Evolutionary conservation across 2,888 invertebrate species (phyloP).

Genomic region (Caenorhabditis japonica): DNA sequence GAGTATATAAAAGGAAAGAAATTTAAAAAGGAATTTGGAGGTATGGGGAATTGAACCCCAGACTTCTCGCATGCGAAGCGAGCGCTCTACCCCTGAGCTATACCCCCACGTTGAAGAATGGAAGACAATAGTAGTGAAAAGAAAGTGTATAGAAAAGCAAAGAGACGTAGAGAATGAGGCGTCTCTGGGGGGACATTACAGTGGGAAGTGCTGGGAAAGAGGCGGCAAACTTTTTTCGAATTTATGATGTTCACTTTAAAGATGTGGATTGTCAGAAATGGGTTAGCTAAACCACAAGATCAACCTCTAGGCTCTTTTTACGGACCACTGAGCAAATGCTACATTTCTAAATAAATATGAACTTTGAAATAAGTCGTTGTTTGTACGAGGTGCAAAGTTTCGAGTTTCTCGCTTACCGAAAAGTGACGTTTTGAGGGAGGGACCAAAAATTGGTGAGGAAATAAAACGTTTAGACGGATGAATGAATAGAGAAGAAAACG

Average conservation of each 20-base stretch:
- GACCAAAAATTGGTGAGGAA: too few relatives aligned
- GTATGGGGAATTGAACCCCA: slow-evolving; percentile 73
- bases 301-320: slow-evolving; percentile 4
- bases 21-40: slow-evolving; percentile 60
- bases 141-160: background rate
- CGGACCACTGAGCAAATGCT: slow-evolving; percentile 33
- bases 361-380: slow-evolving; percentile 22
- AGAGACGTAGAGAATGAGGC: background rate
- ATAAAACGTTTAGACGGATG: slow-evolving; percentile 28
- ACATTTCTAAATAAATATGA: too few relatives aligned
- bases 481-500: slow-evolving; percentile 6
- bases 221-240: slow-evolving; percentile 27
- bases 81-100: slow-evolving; percentile 74
- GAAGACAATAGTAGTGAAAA: slow-evolving; percentile 1
- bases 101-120: slow-evolving; percentile 20
- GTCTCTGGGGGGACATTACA: slow-evolving; percentile 27
- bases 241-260: slow-evolving; percentile 27
- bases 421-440: too few relatives aligned
- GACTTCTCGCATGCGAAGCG: slow-evolving; percentile 75
- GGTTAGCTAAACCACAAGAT: too few relatives aligned
- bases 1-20: slow-evolving; percentile 3
- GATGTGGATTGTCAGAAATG: too few relatives aligned
- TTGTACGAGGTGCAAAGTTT: too few relatives aligned
- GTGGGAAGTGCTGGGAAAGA: slow-evolving; percentile 2
- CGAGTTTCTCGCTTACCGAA: too few relatives aligned